Percentiles rank a stretch among this genome's conserved stretches.
Evolutionary conservation across 35 echinoderm and acorn worm genomes (phyloP).

Genomic region (Apostichopus parvimensis): DNA sequence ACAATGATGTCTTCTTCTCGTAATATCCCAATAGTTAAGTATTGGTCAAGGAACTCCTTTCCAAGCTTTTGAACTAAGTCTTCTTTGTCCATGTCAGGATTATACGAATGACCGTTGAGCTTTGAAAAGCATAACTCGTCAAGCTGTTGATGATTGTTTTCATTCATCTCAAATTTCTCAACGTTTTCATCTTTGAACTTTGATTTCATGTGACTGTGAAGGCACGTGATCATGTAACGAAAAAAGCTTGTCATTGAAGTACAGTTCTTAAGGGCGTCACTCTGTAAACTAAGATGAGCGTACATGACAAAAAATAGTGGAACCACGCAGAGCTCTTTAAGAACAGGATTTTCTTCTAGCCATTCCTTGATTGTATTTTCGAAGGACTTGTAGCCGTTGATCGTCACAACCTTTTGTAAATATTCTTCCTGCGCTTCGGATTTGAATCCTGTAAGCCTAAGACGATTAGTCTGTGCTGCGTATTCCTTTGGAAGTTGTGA

Average conservation of each 20-base stretch:
- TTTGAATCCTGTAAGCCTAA: not conserved
- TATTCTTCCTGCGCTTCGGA: not conserved
- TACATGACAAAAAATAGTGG: constrained; percentile 5
- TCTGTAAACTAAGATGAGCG: not conserved
- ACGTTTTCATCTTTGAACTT: not conserved
- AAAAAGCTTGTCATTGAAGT: constrained; percentile 10
- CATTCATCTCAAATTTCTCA: not conserved
- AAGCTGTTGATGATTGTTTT: not conserved
- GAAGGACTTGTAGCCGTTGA: not conserved
- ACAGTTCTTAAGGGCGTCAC: not conserved
- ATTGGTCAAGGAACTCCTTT: not conserved
- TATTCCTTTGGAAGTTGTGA: not conserved
- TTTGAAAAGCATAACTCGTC: not conserved
- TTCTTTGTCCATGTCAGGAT: not conserved
- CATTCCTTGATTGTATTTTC: not conserved
- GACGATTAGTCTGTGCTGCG: not conserved
- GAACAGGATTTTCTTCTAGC: not conserved
- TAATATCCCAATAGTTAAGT: constrained; percentile 1
- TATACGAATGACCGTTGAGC: not conserved
- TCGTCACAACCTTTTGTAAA: not conserved
- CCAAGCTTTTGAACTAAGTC: not conserved
- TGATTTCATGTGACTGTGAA: constrained; percentile 4
- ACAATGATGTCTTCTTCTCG: not conserved
- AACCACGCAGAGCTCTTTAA: not conserved
- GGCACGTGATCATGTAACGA: not conserved